Percentiles rank a stretch among this genome's conserved stretches.
phyloP scores from a whole-genome alignment of 2,888 invertebrate genomes.

The Hedya salicella region DNA sequence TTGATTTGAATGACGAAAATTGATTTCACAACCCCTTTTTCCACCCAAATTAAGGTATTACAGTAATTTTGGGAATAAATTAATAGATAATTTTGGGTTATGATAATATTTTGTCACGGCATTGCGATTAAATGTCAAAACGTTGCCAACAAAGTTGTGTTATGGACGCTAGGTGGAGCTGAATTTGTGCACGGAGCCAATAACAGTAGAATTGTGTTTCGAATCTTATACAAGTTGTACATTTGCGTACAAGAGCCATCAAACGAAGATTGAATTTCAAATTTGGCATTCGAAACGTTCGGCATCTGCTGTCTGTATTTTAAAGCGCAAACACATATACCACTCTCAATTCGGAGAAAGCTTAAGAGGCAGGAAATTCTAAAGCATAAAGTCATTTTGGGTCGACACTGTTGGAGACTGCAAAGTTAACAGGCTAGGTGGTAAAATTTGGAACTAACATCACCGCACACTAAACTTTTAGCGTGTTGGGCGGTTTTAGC shows the following conservation, averaged over 20 bases:
- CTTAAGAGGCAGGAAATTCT: not conserved
- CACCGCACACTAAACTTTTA: not conserved
- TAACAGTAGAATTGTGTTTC: no score
- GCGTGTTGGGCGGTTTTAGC: not conserved
- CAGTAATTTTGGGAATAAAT: no score
- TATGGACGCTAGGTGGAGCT: no score
- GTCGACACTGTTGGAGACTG: not conserved
- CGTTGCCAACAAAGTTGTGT: no score
- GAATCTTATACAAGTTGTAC: no score
- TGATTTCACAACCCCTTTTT: no score
- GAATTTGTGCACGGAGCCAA: no score
- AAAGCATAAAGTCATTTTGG: not conserved
- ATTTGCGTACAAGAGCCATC: slow-evolving; percentile 1
- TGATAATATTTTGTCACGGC: no score
- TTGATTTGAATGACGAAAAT: no score
- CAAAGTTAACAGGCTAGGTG: slow-evolving; percentile 8
- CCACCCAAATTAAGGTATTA: no score
- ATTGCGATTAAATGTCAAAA: no score
- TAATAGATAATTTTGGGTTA: no score
- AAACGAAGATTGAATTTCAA: slow-evolving; percentile 37
- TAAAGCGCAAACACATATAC: slow-evolving; percentile 23
- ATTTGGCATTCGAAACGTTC: slow-evolving; percentile 31
- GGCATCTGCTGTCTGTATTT: slow-evolving; percentile 21
- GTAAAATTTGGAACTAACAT: slow-evolving; percentile 7
- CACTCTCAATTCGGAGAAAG: not conserved